Percentiles rank a stretch among this genome's conserved stretches.
These are phyloP conservation scores for Ectropis crepuscularia DNA, from an alignment of 2,888 invertebrate species.

Conservation along the genomic window DNA sequence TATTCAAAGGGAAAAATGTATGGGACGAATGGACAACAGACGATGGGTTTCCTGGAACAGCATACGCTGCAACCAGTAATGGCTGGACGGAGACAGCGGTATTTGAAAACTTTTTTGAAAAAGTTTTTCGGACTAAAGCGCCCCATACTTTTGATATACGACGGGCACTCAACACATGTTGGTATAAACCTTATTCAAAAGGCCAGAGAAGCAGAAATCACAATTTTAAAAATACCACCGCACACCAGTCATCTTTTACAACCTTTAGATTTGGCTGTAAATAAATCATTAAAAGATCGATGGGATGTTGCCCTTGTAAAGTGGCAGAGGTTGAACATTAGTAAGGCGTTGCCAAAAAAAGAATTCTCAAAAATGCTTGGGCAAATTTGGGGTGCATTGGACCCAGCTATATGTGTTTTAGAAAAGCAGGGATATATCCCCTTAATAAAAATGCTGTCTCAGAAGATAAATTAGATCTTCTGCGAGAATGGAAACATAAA, in stretches of 20 bases:
- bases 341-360: constrained; percentile 40
- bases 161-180: constrained; percentile 38
- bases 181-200: constrained; percentile 31
- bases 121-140: constrained; percentile 34
- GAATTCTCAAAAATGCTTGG: constrained; percentile 42
- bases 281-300: constrained; percentile 46
- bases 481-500: constrained; percentile 34
- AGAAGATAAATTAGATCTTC: constrained; percentile 34
- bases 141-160: constrained; percentile 35
- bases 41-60: constrained; percentile 44
- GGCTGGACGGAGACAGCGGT: constrained; percentile 50
- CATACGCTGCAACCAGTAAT: constrained; percentile 34
- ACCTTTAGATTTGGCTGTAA: constrained; percentile 44
- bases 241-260: constrained; percentile 44
- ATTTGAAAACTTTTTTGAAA: constrained; percentile 24
- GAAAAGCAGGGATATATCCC: constrained; percentile 43
- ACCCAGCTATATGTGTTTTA: constrained; percentile 35
- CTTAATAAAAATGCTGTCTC: constrained; percentile 37
- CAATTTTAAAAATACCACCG: constrained; percentile 30
- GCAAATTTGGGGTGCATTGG: constrained; percentile 40
- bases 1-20: constrained; percentile 44
- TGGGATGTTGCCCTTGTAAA: constrained; percentile 44
- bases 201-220: constrained; percentile 27
- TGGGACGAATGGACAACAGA: constrained; percentile 39
- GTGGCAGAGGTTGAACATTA: constrained; percentile 44